A percentile compares a stretch with the other conserved stretches of the same genome.
phyloP scores from a whole-genome alignment of 2,797 vertebrate species.

The Loris lydekkerianus region DNA sequence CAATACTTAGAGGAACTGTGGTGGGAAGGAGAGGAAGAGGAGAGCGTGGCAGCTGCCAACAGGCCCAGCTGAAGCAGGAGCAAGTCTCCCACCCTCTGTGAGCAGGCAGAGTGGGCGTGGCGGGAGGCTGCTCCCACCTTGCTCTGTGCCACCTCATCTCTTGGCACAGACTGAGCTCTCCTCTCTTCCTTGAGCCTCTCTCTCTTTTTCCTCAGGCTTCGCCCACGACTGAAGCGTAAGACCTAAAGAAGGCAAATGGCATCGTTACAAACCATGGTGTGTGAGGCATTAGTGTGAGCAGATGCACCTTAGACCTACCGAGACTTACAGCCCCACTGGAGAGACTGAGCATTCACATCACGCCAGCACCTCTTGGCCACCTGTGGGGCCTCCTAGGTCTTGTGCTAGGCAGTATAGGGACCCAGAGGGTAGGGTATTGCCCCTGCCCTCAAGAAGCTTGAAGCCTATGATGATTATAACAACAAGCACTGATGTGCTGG shows the following conservation, averaged over 20 bases:
- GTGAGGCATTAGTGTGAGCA: accelerated
- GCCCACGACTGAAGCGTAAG: constrained; percentile 95
- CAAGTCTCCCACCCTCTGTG: background rate
- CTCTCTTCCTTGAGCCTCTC: constrained; percentile 96
- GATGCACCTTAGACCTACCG: accelerated
- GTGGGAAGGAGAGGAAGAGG: background rate
- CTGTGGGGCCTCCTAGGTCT: background rate
- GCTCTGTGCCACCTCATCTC: constrained; percentile 94
- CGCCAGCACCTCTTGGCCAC: background rate
- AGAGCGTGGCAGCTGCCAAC: background rate
- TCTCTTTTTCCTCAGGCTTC: constrained; percentile 96
- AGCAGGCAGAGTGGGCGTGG: background rate
- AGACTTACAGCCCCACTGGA: background rate
- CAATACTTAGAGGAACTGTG: background rate
- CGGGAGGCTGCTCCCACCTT: constrained; percentile 90
- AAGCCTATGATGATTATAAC: background rate
- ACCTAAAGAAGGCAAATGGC: constrained; percentile 88
- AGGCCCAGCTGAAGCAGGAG: background rate
- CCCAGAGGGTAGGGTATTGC: background rate
- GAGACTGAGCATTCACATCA: background rate
- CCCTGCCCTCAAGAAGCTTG: background rate
- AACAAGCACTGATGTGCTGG: background rate
- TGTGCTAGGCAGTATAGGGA: background rate
- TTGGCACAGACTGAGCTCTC: constrained; percentile 96
- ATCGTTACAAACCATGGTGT: background rate